Conservation (phyloP, 2,888 invertebrate species). For the Drosophila recens region DNA sequence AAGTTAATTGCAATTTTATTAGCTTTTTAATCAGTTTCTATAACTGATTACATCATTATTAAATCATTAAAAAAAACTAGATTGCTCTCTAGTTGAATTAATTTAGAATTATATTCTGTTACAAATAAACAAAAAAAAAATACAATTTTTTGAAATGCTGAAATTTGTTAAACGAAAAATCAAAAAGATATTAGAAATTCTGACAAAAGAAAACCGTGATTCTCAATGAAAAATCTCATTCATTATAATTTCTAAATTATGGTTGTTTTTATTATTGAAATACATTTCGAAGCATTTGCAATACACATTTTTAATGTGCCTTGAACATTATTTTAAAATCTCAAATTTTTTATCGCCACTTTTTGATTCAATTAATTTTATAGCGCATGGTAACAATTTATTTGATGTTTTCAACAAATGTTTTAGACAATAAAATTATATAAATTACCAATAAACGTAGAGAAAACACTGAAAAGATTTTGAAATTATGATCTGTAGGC, state of each 20-base stretch:
- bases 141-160: background rate
- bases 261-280: slow-evolving; percentile 34
- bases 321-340: slow-evolving; percentile 20
- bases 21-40: background rate
- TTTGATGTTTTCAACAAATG: slow-evolving; percentile 62
- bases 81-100: background rate
- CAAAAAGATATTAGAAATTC: background rate
- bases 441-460: slow-evolving; percentile 33
- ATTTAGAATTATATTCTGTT: background rate
- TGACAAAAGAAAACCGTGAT: slow-evolving; percentile 26
- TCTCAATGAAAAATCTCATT: slow-evolving; percentile 15
- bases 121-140: background rate
- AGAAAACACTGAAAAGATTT: slow-evolving; percentile 4
- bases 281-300: slow-evolving; percentile 53
- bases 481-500: no score
- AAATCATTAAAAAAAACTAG: background rate
- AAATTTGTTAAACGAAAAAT: background rate
- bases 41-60: background rate
- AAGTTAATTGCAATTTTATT: background rate
- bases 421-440: slow-evolving; percentile 41
- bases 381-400: slow-evolving; percentile 58
- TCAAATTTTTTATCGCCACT: slow-evolving; percentile 40
- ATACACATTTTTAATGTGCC: slow-evolving; percentile 55
- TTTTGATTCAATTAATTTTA: slow-evolving; percentile 60
- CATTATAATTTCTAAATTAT: slow-evolving; percentile 29